A percentile compares a stretch with the other conserved stretches of the same genome.
These are phyloP conservation scores for Erythrocebus patas DNA, from an alignment of 2,113 vertebrate species.

Conservation along the genomic window DNA sequence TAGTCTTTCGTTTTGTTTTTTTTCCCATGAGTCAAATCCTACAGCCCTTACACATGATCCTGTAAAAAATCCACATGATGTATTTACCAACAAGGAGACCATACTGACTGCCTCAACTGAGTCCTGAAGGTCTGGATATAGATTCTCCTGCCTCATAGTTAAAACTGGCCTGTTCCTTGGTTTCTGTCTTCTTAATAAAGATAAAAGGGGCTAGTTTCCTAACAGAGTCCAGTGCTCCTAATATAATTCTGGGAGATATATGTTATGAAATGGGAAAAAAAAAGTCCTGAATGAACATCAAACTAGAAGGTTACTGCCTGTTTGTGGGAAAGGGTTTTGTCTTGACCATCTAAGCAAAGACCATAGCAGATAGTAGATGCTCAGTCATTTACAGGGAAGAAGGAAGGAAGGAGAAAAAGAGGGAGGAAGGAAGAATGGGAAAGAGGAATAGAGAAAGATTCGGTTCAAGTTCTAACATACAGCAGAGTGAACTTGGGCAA, in stretches of 20 bases:
- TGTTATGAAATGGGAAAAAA: not conserved
- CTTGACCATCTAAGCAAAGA: not conserved
- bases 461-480: not conserved
- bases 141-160: not conserved
- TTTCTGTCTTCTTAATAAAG: not conserved
- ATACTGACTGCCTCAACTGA: not conserved
- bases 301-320: not conserved
- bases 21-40: constrained; percentile 26
- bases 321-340: not conserved
- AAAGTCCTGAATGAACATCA: not conserved
- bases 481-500: not conserved
- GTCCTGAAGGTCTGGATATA: not conserved
- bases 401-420: not conserved
- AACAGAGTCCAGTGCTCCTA: not conserved
- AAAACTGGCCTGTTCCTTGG: not conserved
- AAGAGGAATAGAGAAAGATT: not conserved
- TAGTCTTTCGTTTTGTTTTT: constrained; percentile 17
- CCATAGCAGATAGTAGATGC: not conserved
- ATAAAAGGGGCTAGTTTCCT: constrained; percentile 3
- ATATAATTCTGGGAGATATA: not conserved
- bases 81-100: not conserved
- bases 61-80: not conserved
- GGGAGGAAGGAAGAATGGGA: not conserved
- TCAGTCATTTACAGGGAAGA: not conserved
- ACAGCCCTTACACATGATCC: not conserved